Evolutionary conservation across 2,113 vertebrate species (phyloP).

Genomic region (Propithecus coquereli): DNA sequence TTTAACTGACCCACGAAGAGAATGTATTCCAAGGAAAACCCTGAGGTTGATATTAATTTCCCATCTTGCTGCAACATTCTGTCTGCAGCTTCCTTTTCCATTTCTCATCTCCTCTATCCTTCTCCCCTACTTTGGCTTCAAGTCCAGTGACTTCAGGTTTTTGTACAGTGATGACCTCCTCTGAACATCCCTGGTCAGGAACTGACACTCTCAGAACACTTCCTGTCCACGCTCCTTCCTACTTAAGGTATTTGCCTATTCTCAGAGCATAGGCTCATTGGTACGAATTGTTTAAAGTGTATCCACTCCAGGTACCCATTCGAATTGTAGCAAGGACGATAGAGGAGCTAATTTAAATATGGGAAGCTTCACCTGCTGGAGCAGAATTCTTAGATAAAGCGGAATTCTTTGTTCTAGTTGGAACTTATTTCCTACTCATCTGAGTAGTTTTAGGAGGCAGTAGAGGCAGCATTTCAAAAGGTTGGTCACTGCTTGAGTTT

Average conservation of each 20-base stretch:
- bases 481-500: not conserved
- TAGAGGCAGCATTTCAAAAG: not conserved
- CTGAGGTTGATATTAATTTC: not conserved
- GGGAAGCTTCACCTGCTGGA: not conserved
- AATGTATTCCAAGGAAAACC: not conserved
- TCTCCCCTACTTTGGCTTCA: not conserved
- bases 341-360: not conserved
- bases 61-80: not conserved
- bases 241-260: not conserved
- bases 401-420: not conserved
- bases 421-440: not conserved
- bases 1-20: not conserved
- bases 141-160: not conserved
- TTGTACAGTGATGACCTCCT: not conserved
- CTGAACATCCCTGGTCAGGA: not conserved
- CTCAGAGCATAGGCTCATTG: not conserved
- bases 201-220: not conserved
- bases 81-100: not conserved
- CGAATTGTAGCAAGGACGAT: not conserved
- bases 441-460: not conserved
- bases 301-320: not conserved
- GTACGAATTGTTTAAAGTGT: not conserved
- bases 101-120: not conserved
- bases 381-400: not conserved
- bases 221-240: not conserved